A percentile compares a stretch with the other conserved stretches of the same genome.
phyloP scores from a whole-genome alignment of 2,113 vertebrate genomes.

The Heptranchias perlo region DNA sequence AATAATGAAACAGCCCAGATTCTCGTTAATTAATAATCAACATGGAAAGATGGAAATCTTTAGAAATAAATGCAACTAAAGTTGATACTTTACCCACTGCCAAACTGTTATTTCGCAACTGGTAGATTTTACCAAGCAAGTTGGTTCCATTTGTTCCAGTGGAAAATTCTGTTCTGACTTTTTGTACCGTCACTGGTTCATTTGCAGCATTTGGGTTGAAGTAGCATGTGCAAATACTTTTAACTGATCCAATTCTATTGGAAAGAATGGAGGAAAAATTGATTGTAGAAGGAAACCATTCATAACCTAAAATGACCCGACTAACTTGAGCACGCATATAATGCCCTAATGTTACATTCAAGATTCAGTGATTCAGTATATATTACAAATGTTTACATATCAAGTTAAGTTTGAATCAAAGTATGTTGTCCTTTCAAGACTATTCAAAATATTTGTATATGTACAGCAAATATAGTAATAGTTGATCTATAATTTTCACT shows the following conservation, averaged over 20 bases:
- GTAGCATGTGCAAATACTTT: conserved; percentile 51
- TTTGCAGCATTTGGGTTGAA: conserved; percentile 47
- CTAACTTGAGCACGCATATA: not conserved
- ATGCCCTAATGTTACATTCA: not conserved
- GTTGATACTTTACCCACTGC: conserved; percentile 46
- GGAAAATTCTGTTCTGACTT: conserved; percentile 53
- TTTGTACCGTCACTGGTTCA: not conserved
- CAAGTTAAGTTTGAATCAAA: conserved; percentile 3
- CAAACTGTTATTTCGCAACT: conserved; percentile 47
- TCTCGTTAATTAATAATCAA: not conserved
- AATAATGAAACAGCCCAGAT: not conserved
- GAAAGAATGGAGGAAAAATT: conserved; percentile 36
- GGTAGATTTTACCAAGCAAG: conserved; percentile 53
- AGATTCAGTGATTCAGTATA: not conserved
- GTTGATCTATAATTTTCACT: not conserved
- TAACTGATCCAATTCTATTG: conserved; percentile 52
- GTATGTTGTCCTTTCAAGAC: not conserved
- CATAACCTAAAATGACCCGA: not conserved
- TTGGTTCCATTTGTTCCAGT: conserved; percentile 44
- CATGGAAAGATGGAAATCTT: not conserved
- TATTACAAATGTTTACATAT: not conserved
- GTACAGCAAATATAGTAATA: not conserved
- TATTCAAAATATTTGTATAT: not conserved
- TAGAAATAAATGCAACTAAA: not conserved
- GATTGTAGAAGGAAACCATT: not conserved